Base-by-base conservation (phyloP, 2,113 vertebrate genomes). In the Psophia crepitans region DNA sequence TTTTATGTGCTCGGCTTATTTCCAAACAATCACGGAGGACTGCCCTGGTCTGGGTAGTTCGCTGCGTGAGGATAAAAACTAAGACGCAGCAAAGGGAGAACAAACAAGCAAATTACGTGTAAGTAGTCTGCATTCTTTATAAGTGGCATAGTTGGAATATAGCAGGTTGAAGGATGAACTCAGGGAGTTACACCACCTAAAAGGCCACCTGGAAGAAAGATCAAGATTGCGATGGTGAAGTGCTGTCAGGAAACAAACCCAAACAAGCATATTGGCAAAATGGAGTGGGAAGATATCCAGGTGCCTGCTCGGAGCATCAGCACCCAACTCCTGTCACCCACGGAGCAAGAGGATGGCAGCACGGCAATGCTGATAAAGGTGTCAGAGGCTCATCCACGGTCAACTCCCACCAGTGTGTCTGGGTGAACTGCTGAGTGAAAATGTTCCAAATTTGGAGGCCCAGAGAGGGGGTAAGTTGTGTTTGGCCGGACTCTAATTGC, bases 401-500 rank as follows among this genome's bases (percentile, higher is more conserved):
- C 89, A 73, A 2, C 61, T 37, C 87, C 82, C 74, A 69, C 43
- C 32, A 5, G 39, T 1, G 0, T 23, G 69, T 60, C 93, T 44
- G 81, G 21, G 68, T 84, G 73, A 94, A 41, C 68, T 60, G 79
- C 84, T 75, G 77, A 84, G 89, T 9, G n/a, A 93, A 94, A 94
- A 44, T 3, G n/a, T 53, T 95, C 91, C 91, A 91, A 48, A 95
- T 82, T 44, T 70, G 82, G 93, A 91, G 84, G 89, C 87, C 89
- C 69, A 10, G 12, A 60, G 65, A 94, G 32, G 77, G 84, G 74
- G 35, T 76, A 71, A 77, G 87, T 91, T 94, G 39, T 96, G 65
- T 89, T 96, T 95, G 94, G 87, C 96, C 1, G 3, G 65, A 41
- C 89, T 91, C 49, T 97, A 96, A 95, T 93, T 96, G 89, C 96